phyloP scores from a whole-genome alignment of 23 tunicate genomes.

The Ciona savignyi region DNA sequence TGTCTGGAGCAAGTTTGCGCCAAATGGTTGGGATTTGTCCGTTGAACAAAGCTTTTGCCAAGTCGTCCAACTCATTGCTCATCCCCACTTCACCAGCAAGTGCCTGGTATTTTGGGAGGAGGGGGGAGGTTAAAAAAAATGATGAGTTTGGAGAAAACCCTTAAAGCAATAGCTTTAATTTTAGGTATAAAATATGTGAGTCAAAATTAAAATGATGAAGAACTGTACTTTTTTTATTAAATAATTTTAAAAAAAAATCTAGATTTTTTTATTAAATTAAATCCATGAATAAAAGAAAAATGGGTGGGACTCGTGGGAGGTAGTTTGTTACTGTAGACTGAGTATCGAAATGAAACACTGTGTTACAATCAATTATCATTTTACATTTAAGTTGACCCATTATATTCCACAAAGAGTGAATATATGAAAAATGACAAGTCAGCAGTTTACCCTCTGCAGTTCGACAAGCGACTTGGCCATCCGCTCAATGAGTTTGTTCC shows the following conservation, averaged over 20 bases:
- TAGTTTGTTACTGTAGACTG: no score
- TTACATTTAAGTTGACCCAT: no score
- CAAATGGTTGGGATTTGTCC: constrained; percentile 97
- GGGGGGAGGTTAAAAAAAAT: no score
- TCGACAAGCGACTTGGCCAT: constrained; percentile 93
- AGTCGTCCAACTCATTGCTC: constrained; percentile 98
- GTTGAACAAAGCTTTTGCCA: constrained; percentile 89
- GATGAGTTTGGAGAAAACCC: no score
- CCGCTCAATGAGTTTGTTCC: constrained; percentile 86
- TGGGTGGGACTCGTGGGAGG: no score
- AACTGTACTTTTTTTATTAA: not conserved
- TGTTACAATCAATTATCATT: no score
- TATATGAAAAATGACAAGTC: not conserved
- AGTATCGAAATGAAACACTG: no score
- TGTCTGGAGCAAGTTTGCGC: constrained; percentile 96
- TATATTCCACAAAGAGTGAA: not conserved
- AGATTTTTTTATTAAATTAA: no score
- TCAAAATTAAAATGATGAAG: not conserved
- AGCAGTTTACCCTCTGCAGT: constrained; percentile 61
- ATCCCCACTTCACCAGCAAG: constrained; percentile 98
- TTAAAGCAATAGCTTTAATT: not conserved
- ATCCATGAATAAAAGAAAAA: no score
- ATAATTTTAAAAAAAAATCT: no score
- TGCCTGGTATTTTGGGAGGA: constrained; percentile 47
- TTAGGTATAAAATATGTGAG: not conserved